Evolutionary conservation across 2,888 invertebrate species (phyloP), one percentile per base, ranked within the genome.

Genomic region (Spialia ferax): DNA sequence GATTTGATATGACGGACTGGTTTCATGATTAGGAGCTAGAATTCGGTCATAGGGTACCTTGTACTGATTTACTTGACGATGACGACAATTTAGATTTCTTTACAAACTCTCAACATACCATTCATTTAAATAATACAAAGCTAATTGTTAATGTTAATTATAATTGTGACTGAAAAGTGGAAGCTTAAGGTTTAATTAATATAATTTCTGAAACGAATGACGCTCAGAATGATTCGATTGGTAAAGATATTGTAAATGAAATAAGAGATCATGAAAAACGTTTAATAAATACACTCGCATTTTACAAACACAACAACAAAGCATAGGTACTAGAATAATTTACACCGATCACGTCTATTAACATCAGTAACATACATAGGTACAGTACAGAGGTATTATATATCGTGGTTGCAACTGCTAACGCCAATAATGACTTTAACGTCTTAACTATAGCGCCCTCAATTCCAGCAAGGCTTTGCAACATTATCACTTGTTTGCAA

Each of bases 231-330:
- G 18, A 15, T 45, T 45, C 7, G 6, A 18, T 45, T 18, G 7
- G 18, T n/a, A 2, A 32, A 38, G 20, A 8, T 22, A 56, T 59
- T 68, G 35, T 54, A 71, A 79, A 78, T 74, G 42, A 84, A 82
- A 83, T 62, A 64, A 76, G 68, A 65, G 45, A 68, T 80, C 73
- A 76, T 78, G 76, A 82, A 87, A 89, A 87, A 85, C 80, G 76
- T 89, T 89, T 89, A 89, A 89, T 89, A 89, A 88, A 86, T 86
- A 86, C 81, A 82, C 80, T 81, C 82, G 80, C 81, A 84, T 79
- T 77, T 79, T 79, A 83, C 87, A 88, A 89, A 89, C 88, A 87
- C 81, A 89, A 89, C 89, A 89, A 86, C 78, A 77, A 80, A 79
- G 77, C 72, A 65, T 78, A 73, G 78, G 79, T 63, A 50, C 50